Evolutionary conservation across 1,140 invertebrate species (phyloP), one percentile per base, ranked within the genome.

Genomic region (Dolichoris vasculosae): DNA sequence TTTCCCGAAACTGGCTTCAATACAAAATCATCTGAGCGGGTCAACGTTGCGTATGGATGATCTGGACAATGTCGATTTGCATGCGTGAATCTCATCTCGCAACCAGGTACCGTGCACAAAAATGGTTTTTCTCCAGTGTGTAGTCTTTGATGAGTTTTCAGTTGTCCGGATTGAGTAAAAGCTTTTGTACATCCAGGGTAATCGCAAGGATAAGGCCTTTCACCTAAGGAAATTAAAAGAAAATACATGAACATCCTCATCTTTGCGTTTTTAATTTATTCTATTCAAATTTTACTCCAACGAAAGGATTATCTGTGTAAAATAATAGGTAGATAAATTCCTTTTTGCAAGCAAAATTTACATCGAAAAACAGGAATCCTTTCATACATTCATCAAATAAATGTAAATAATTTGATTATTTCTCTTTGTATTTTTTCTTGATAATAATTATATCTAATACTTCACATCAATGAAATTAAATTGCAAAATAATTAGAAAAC

Each of bases 101-200:
- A 96, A 88, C 96, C 96, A 86, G 93, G 89, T 86, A 94, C 94
- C 6, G 95, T 95, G 92, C 97, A 97, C 15, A 95, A 91, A 91
- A 97, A 97, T 6, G 97, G 97, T 90, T 97, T 97, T 89, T 97
- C 97, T 51, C 97, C 97, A 2, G 97, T 97, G 89, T 97, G 97
- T 7, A 97, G 91, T 86, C 96, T 92, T 89, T 97, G 96, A 91
- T 97, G 97, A 2, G 97, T 97, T 91, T 97, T 97, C 35, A 97
- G 89, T 89, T 97, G 97, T 2, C 97, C 97, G 86, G 96, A 97
- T 91, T 97, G 97, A 40, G 96, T 96, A 90, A 97, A 97, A 55
- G 96, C 95, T 90, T 95, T 95, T 2, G 94, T 94, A 90, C 97
- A 97, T 32, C 95, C 95, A 43, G 96, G 96, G 92, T 95, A 97